These are phyloP conservation scores for Barypeithes pellucidus DNA, from an alignment of 2,888 invertebrate species.

Conservation along the genomic window DNA sequence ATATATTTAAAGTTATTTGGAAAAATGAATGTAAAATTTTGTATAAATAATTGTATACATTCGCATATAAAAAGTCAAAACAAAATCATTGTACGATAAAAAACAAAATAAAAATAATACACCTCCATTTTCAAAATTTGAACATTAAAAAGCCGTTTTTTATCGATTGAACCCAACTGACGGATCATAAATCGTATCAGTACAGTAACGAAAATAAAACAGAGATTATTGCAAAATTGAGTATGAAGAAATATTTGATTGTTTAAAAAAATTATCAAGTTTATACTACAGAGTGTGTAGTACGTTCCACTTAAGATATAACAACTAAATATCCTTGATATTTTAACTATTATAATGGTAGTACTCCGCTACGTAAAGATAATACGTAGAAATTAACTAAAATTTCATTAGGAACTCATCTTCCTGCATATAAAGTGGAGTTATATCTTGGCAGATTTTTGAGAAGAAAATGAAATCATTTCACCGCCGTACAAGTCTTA, in stretches of 20 bases:
- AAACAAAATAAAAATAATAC: slow-evolving; percentile 46
- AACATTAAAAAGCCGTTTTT: slow-evolving; percentile 47
- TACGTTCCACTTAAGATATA: slow-evolving; percentile 1
- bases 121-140: slow-evolving; percentile 45
- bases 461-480: no score
- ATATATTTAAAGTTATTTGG: slow-evolving; percentile 10
- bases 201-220: slow-evolving; percentile 49
- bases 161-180: slow-evolving; percentile 47
- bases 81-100: slow-evolving; percentile 25
- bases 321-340: background rate
- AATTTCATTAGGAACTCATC: no score
- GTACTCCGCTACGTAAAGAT: no score
- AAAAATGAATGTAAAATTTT: slow-evolving; percentile 5
- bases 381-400: background rate
- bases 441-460: no score
- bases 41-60: slow-evolving; percentile 45
- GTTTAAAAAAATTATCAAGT: slow-evolving; percentile 11
- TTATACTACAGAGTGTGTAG: slow-evolving; percentile 7
- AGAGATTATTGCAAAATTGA: slow-evolving; percentile 49
- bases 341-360: background rate
- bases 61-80: slow-evolving; percentile 40
- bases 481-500: no score
- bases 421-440: no score
- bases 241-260: slow-evolving; percentile 21
- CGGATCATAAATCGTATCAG: slow-evolving; percentile 42